phyloP scores from a whole-genome alignment of 1,140 invertebrate genomes.

The Wiebesia pumilae region DNA sequence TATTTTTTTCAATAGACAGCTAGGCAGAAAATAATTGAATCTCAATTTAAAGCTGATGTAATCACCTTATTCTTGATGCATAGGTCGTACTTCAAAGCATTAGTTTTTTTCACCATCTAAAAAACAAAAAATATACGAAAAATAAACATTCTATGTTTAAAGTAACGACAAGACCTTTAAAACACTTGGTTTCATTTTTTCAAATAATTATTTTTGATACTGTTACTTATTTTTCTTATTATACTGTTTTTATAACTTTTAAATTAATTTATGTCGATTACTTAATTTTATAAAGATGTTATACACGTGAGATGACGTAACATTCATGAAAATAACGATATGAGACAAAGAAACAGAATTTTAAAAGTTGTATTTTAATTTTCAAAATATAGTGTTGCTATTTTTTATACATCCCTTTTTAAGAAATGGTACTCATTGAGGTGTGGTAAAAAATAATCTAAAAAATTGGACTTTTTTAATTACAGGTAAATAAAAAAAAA shows the following conservation, averaged over 20 bases:
- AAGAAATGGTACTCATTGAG: neutral
- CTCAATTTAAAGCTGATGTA: conserved; percentile 22
- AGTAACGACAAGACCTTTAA: neutral
- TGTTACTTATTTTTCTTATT: neutral
- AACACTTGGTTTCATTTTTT: neutral
- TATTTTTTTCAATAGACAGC: no score
- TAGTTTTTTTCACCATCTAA: conserved; percentile 13
- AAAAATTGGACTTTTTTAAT: conserved; percentile 28
- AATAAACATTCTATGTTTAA: neutral
- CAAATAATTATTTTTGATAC: neutral
- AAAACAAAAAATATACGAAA: neutral
- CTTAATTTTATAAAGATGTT: neutral
- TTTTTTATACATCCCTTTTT: neutral
- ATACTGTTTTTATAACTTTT: neutral
- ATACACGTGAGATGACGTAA: neutral
- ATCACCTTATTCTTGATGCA: neutral
- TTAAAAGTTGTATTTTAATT: neutral
- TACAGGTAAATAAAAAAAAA: conserved; percentile 27
- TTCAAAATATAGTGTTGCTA: neutral
- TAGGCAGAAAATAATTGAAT: neutral
- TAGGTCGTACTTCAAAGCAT: conserved; percentile 12
- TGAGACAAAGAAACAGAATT: neutral
- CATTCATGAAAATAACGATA: neutral
- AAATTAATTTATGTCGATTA: neutral
- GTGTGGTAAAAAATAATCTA: conserved; percentile 3